Conservation (phyloP, 2,113 vertebrate genomes). For the Thymallus thymallus region DNA sequence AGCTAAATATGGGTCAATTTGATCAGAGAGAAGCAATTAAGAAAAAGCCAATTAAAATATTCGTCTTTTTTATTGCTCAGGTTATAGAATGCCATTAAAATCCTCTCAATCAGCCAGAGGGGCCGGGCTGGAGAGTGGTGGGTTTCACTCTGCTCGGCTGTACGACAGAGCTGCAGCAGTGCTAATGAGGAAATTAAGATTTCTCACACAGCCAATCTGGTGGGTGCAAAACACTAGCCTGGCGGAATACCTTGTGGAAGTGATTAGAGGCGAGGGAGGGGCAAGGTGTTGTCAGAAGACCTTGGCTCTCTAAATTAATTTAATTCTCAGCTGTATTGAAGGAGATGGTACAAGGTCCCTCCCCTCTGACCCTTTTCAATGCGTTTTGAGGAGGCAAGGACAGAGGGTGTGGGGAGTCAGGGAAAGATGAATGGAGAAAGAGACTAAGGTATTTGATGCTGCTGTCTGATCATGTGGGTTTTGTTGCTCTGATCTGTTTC, state of each 20-base stretch:
- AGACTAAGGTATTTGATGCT: not conserved
- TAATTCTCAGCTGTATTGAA: not conserved
- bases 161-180: not conserved
- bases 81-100: conserved; percentile 48
- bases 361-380: no score
- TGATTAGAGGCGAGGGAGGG: not conserved
- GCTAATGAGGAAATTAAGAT: conserved; percentile 16
- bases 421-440: not conserved
- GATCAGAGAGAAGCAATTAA: conserved; percentile 33
- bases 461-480: not conserved
- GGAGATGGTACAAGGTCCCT: no score
- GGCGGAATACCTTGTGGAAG: not conserved
- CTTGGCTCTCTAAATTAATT: no score
- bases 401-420: not conserved
- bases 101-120: conserved; percentile 16
- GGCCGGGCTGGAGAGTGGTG: not conserved
- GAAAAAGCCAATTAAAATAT: conserved; percentile 32
- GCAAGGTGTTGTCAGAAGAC: not conserved
- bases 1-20: conserved; percentile 27
- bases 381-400: not conserved
- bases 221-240: not conserved
- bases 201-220: conserved; percentile 14
- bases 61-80: conserved; percentile 18
- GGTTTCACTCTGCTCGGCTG: not conserved
- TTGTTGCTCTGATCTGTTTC: conserved; percentile 17